Conservation (phyloP, 1,140 invertebrate genomes). For the Carposina sasakii region DNA sequence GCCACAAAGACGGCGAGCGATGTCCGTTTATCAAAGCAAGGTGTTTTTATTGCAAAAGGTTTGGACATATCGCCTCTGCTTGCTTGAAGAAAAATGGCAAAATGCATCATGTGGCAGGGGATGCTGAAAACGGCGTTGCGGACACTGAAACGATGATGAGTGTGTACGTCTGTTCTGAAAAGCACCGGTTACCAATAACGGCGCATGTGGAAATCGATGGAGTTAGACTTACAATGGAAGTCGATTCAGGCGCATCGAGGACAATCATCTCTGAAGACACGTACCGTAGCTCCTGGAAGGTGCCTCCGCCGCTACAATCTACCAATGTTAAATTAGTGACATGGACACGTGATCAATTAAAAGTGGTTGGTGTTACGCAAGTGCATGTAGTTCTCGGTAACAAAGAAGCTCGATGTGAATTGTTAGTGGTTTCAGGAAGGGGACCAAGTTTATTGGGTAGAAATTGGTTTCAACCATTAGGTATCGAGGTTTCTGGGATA, state of each 20-base stretch:
- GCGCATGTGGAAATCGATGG: conserved; percentile 13
- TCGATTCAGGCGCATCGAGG: conserved; percentile 20
- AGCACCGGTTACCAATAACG: conserved; percentile 13
- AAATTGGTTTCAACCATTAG: conserved; percentile 19
- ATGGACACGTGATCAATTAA: conserved; percentile 18
- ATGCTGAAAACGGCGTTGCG: background rate
- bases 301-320: conserved; percentile 10
- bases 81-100: conserved; percentile 16
- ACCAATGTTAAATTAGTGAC: conserved; percentile 19
- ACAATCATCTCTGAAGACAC: conserved; percentile 20
- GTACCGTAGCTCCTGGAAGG: conserved; percentile 12
- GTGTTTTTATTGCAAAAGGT: conserved; percentile 25
- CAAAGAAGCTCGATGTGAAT: conserved; percentile 18
- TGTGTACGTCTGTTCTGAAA: conserved; percentile 16
- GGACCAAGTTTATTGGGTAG: conserved; percentile 18
- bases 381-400: conserved; percentile 11
- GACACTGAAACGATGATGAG: conserved; percentile 14
- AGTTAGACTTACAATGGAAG: conserved; percentile 13
- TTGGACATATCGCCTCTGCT: conserved; percentile 22
- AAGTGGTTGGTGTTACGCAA: conserved; percentile 13
- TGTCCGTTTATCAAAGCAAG: conserved; percentile 24
- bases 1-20: conserved; percentile 16
- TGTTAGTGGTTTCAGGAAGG: conserved; percentile 17
- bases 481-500: conserved; percentile 13
- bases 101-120: conserved; percentile 12